These are phyloP conservation scores for Nicator chloris DNA, from an alignment of 2,113 vertebrate genomes.

Conservation along the genomic window DNA sequence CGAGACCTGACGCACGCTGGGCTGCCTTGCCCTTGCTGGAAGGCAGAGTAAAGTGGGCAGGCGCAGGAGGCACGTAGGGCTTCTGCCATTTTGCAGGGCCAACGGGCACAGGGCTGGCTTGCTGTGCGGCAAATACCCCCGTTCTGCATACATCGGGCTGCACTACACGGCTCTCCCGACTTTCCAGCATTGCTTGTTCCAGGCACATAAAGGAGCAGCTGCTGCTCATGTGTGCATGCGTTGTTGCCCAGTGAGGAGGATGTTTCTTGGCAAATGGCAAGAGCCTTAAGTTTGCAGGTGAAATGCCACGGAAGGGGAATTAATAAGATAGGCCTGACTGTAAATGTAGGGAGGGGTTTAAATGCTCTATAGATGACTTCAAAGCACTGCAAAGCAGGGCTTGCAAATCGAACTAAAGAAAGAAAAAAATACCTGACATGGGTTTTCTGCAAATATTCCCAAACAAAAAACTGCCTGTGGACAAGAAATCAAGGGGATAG, in stretches of 20 bases:
- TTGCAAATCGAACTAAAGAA: not conserved
- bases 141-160: not conserved
- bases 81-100: not conserved
- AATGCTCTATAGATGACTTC: not conserved
- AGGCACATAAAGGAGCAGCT: conserved; percentile 57
- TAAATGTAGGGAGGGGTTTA: not conserved
- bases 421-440: not conserved
- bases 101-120: not conserved
- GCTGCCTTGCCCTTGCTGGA: not conserved
- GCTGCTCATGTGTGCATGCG: not conserved
- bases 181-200: conserved; percentile 38
- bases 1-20: not conserved
- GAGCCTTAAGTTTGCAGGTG: conserved; percentile 36
- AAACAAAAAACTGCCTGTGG: not conserved
- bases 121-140: not conserved
- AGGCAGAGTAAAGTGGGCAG: not conserved
- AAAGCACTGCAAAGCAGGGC: not conserved
- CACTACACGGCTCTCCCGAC: not conserved
- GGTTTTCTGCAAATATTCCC: not conserved
- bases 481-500: not conserved
- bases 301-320: not conserved
- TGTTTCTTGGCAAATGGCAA: conserved; percentile 27
- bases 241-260: conserved; percentile 32
- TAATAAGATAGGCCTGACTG: not conserved
- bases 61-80: accelerated